phyloP scores from a whole-genome alignment of 2,113 vertebrate genomes.

The Oenanthe oenanthe region DNA sequence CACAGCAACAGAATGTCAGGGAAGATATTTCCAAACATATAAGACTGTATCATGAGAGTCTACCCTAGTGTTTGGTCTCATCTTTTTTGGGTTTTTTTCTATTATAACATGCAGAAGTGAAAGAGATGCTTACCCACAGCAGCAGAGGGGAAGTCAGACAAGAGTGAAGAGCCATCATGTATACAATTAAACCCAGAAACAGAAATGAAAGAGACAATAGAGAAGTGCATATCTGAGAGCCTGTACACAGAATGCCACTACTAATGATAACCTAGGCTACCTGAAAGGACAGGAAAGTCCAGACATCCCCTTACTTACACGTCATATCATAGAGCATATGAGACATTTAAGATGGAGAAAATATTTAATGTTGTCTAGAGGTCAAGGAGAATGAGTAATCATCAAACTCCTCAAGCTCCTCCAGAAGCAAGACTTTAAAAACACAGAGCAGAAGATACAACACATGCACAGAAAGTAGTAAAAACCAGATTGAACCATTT shows the following conservation, averaged over 20 bases:
- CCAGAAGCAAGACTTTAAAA: background rate
- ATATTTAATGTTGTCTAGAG: background rate
- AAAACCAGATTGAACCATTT: background rate
- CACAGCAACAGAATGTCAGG: background rate
- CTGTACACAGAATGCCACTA: background rate
- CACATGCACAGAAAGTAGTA: background rate
- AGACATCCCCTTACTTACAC: background rate
- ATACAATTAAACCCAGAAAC: background rate
- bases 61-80: background rate
- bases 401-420: background rate
- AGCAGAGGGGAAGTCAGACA: slow-evolving; percentile 14
- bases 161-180: background rate
- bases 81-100: background rate
- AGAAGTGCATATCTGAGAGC: background rate
- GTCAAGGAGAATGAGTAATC: background rate
- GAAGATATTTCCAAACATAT: background rate
- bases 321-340: background rate
- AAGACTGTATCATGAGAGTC: background rate
- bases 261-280: background rate
- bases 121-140: slow-evolving; percentile 19
- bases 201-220: slow-evolving; percentile 41
- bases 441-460: background rate
- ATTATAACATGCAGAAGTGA: slow-evolving; percentile 47
- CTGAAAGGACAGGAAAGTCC: slow-evolving; percentile 60
- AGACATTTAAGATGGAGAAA: slow-evolving; percentile 28